Evolutionary conservation across 1,140 invertebrate genomes (phyloP).

Genomic region (honey bee (Apis mellifera)): DNA sequence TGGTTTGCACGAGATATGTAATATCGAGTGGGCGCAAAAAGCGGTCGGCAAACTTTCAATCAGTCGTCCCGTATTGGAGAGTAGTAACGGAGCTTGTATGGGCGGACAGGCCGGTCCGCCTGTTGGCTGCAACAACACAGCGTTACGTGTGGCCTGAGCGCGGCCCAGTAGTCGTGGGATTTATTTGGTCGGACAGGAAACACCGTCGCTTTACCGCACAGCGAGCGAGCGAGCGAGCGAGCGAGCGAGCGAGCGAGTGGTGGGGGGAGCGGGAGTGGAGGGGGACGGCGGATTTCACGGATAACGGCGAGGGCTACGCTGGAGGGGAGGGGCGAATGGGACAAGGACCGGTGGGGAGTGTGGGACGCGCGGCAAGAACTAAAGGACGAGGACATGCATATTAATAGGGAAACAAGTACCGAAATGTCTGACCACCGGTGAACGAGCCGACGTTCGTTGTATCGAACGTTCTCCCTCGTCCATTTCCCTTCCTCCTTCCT

Average conservation of each 20-base stretch:
- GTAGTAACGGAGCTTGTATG: slow-evolving; percentile 75
- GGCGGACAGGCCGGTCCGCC: slow-evolving; percentile 71
- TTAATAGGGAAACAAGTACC: slow-evolving; percentile 73
- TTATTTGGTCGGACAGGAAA: slow-evolving; percentile 78
- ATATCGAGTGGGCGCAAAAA: slow-evolving; percentile 59
- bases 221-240: too few species aligned
- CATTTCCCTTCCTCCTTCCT: not conserved
- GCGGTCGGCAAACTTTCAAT: slow-evolving; percentile 66
- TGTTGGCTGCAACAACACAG: slow-evolving; percentile 42
- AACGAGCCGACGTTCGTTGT: slow-evolving; percentile 64
- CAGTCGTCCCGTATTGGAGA: slow-evolving; percentile 64
- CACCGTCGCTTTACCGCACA: slow-evolving; percentile 66
- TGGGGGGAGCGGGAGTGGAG: slow-evolving; percentile 23
- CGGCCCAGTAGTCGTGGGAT: slow-evolving; percentile 73
- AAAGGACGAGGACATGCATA: slow-evolving; percentile 74
- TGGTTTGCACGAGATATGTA: not conserved
- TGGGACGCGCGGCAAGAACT: slow-evolving; percentile 39
- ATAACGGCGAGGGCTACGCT: slow-evolving; percentile 23
- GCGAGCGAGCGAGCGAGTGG: too few species aligned
- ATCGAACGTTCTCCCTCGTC: slow-evolving; percentile 56
- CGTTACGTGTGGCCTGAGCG: too few species aligned
- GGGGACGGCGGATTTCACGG: slow-evolving; percentile 59
- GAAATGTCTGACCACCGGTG: slow-evolving; percentile 65
- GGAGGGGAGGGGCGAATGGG: slow-evolving; percentile 39
- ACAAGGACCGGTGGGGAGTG: slow-evolving; percentile 43